phyloP scores from a whole-genome alignment of 2,888 invertebrate genomes.

The Caenorhabditis doughertyi region DNA sequence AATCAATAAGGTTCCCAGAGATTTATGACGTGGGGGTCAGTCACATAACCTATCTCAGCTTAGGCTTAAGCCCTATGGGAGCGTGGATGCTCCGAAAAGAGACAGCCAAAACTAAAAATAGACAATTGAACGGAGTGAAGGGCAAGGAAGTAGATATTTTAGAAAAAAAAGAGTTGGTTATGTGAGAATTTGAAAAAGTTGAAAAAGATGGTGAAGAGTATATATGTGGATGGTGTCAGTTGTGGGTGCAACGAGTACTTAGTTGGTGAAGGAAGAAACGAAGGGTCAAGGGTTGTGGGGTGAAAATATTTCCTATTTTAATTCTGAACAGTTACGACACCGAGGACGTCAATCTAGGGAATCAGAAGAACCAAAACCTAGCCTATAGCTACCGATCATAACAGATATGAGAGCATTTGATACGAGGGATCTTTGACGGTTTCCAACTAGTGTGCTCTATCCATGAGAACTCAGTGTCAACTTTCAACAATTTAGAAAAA shows the following conservation, averaged over 20 bases:
- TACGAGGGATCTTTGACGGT: too few relatives aligned
- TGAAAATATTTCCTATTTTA: too few relatives aligned
- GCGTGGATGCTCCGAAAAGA: background rate
- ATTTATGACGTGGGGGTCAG: constrained; percentile 18
- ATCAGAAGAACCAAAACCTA: too few relatives aligned
- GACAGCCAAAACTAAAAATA: constrained; percentile 19
- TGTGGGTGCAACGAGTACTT: background rate
- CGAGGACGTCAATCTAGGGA: too few relatives aligned
- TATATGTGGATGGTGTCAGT: background rate
- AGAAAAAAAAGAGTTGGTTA: background rate
- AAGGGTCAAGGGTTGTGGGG: background rate
- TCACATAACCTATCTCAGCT: constrained; percentile 16
- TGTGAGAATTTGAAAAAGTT: constrained; percentile 8
- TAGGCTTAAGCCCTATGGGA: constrained; percentile 27
- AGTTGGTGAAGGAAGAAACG: background rate
- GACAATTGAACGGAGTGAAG: constrained; percentile 8
- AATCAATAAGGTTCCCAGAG: background rate
- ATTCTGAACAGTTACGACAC: too few relatives aligned
- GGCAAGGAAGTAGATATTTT: constrained; percentile 36
- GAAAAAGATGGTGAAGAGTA: too few relatives aligned
- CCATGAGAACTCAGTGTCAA: too few relatives aligned
- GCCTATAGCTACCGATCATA: too few relatives aligned
- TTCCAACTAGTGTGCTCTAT: too few relatives aligned
- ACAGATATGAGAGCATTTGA: too few relatives aligned
- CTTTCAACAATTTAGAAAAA: too few relatives aligned